Percentiles rank a stretch among this genome's conserved stretches.
Evolutionary conservation across 2,797 vertebrate species (phyloP).

Genomic region (Pipistrellus nathusii): DNA sequence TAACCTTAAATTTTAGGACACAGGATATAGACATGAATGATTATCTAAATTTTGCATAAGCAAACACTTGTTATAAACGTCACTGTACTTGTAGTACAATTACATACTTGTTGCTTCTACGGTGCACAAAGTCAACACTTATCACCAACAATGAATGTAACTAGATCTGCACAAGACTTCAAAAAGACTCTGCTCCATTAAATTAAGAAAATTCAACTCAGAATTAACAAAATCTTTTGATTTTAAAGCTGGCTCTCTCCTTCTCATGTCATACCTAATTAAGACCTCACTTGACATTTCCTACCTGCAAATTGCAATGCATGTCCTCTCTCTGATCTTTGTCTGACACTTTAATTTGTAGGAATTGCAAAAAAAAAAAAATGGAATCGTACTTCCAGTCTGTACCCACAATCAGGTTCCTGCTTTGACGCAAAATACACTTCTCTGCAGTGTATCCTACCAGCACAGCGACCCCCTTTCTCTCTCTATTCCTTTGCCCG

Average conservation of each 20-base stretch:
- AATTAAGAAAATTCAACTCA: conserved; percentile 74
- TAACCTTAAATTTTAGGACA: conserved; percentile 70
- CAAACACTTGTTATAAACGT: conserved; percentile 50
- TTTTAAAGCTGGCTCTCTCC: conserved; percentile 76
- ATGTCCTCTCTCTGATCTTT: conserved; percentile 79
- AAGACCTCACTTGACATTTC: conserved; percentile 84
- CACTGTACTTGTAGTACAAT: conserved; percentile 43
- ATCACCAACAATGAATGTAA: conserved; percentile 54
- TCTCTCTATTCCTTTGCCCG: conserved; percentile 86
- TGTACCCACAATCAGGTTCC: conserved; percentile 83
- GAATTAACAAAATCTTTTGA: conserved; percentile 76
- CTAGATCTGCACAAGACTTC: conserved; percentile 71
- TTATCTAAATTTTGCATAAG: conserved; percentile 62
- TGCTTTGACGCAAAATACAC: conserved; percentile 83
- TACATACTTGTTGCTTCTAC: conserved; percentile 68
- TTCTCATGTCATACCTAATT: conserved; percentile 49
- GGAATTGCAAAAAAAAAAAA: conserved; percentile 82
- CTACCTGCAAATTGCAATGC: conserved; percentile 73
- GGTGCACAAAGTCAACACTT: conserved; percentile 63
- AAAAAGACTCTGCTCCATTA: conserved; percentile 71
- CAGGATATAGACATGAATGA: conserved; percentile 68
- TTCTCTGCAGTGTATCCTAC: conserved; percentile 82
- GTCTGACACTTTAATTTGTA: conserved; percentile 82
- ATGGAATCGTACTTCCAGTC: conserved; percentile 84
- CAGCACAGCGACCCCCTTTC: conserved; percentile 83